phyloP scores from a whole-genome alignment of 2,797 vertebrate species.

The Euphonia xanthogaster region DNA sequence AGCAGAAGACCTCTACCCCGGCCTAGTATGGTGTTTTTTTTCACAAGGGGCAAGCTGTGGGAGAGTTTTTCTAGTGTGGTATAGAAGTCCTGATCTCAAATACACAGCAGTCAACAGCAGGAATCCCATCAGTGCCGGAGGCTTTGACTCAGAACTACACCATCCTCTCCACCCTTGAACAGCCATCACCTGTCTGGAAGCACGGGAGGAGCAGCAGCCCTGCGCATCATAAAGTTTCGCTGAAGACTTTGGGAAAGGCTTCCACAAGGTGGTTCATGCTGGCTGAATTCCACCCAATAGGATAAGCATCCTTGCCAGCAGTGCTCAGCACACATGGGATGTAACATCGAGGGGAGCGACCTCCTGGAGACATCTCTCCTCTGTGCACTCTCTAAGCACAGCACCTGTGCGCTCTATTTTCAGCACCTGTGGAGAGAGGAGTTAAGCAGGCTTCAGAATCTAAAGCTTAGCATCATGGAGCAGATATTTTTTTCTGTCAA shows the following conservation, averaged over 20 bases:
- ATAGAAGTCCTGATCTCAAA: background rate
- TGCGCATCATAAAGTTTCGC: rapidly evolving
- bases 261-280: background rate
- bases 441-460: background rate
- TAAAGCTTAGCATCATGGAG: background rate
- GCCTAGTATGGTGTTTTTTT: background rate
- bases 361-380: background rate
- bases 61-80: background rate
- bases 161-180: background rate
- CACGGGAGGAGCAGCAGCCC: background rate
- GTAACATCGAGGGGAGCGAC: rapidly evolving
- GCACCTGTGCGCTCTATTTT: background rate
- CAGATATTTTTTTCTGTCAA: background rate
- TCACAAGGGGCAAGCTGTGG: background rate
- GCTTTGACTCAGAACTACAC: background rate
- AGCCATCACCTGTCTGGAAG: background rate
- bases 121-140: background rate
- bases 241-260: background rate
- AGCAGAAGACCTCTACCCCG: background rate
- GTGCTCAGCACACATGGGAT: background rate
- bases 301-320: background rate
- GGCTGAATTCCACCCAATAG: background rate
- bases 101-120: background rate
- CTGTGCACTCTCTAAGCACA: background rate
- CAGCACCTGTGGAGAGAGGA: background rate